Base-by-base conservation (phyloP, 2,797 vertebrate species). In the Coendou prehensilis region DNA sequence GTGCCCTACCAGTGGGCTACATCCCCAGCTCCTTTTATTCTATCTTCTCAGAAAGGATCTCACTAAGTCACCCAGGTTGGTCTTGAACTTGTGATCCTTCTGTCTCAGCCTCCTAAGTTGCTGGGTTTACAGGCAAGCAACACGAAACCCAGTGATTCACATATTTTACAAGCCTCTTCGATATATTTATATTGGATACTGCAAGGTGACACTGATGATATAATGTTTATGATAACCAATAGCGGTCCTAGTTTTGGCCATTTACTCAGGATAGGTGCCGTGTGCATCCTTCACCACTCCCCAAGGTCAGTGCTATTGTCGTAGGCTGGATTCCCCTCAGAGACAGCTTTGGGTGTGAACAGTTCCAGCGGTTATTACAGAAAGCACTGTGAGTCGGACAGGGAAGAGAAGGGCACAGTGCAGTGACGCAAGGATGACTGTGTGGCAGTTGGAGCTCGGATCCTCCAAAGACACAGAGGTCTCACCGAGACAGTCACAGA, bases 401-500 rank as follows among this genome's bases (percentile, higher is more conserved):
- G 54, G 41, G 4, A 56, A 76, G 3, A 56, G 59, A 28, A 22
- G 28, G 59, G 14, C 9, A 26, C 8, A 30, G 3, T 0, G 10
- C 41, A 37, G 11, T 20, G 11, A 9, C 7, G 33, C 69, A 54
- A 28, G 23, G 20, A 23, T 28, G 3, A 17, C 10, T 54, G 7
- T 9, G 3, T 4, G 8, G 3, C 26, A 78, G 18, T 23, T 28
- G 59, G 54, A 80, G 7, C 63, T 37, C 13, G 5, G 9, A 11
- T 67, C 45, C 1, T 41, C 3, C 1, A 0, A 33, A 14, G 54
- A 59, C 37, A 26, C 28, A 33, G 78, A 41, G 22, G 20, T 5
- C 6, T 20, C 41, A 17, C 3, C 1, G 14, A 17, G 30, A 14
- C 14, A 2, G 11, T 30, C 3, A 4, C 8, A 33, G 20, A 52